These are phyloP conservation scores for Pardosa pseudoannulata DNA, from an alignment of 2,888 invertebrate genomes.

Conservation along the genomic window DNA sequence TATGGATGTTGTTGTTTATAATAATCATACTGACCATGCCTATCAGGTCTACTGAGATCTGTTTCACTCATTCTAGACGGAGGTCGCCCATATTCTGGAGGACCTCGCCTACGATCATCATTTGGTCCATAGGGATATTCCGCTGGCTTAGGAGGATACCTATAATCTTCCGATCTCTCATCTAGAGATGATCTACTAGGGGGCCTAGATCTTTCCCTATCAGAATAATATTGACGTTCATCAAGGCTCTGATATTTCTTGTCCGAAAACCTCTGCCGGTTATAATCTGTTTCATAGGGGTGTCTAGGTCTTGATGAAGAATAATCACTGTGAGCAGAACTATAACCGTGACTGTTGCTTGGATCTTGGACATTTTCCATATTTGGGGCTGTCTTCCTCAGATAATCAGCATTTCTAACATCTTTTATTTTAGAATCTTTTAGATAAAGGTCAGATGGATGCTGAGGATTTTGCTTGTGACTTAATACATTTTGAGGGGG, in stretches of 20 bases:
- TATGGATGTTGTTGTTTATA: conserved; percentile 57
- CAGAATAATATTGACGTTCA: conserved; percentile 68
- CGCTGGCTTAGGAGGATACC: conserved; percentile 20
- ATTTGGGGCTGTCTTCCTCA: neutral
- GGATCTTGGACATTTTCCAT: conserved; percentile 16
- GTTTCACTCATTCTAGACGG: conserved; percentile 68
- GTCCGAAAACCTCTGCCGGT: conserved; percentile 40
- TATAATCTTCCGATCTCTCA: conserved; percentile 51
- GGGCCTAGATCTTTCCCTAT: conserved; percentile 73
- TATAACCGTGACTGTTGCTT: neutral
- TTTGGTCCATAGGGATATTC: neutral
- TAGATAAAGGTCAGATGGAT: conserved; percentile 9
- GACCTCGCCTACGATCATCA: conserved; percentile 27
- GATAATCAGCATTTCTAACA: neutral
- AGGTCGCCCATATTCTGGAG: conserved; percentile 59
- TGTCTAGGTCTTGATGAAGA: conserved; percentile 11
- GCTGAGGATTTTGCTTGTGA: neutral
- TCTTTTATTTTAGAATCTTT: conserved; percentile 54
- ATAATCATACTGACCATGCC: conserved; percentile 60
- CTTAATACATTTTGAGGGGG: neutral
- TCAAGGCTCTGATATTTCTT: conserved; percentile 57
- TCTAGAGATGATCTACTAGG: conserved; percentile 69
- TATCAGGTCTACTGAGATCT: conserved; percentile 33
- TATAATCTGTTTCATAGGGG: neutral
- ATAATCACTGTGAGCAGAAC: neutral